Base-by-base conservation (phyloP, 1,140 invertebrate genomes). In the Zaprionus ghesquierei region DNA sequence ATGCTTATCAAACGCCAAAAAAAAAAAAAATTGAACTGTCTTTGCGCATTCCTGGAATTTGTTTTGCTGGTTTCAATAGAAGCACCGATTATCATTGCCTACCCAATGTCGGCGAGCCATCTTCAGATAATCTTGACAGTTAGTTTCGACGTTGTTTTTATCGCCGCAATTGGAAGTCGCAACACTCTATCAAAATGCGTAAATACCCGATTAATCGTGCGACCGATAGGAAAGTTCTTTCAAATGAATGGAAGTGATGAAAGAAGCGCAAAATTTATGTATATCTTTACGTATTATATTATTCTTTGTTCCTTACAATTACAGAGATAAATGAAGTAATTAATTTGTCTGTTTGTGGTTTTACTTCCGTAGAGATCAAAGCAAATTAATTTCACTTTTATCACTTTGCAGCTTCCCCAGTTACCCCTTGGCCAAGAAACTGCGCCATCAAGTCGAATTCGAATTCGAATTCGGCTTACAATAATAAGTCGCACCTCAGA, bases 21-120 rank as follows among this genome's bases (percentile, higher is more conserved):
- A 35, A 27, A 29, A 25, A 51, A 27, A 23, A 44, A 46, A 8
- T 22, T 46, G 18, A 46, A 46, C 10, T 46, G 9, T 46, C 20
- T 18, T 22, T 10, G 18, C 18, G 41, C 31, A 46, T 55, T 35
- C 35, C 35, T 51, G 73, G 69, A 69, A 55, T 35, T 69, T 71
- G 25, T 44, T 71, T 71, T 60, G 53, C 51, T 18, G 20, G 9
- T n/a, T 35, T 46, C 1, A 23, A 55, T 35, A 25, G 6, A 58
- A 61, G n/a, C 29, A 46, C 27, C n/a, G 41, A 66, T 59, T 64
- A 70, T 64, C 60, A 54, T 23, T 35, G 46, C 10, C 22, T 13
- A 22, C 10, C 12, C 66, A 53, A 50, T 41, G 46, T n/a, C 13
- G 35, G 20, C 44, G 5, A 0, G 12, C 8, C 8, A 72, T 59